Evolutionary conservation across 2,113 vertebrate genomes (phyloP).

Genomic region (Saguinus imperator): DNA sequence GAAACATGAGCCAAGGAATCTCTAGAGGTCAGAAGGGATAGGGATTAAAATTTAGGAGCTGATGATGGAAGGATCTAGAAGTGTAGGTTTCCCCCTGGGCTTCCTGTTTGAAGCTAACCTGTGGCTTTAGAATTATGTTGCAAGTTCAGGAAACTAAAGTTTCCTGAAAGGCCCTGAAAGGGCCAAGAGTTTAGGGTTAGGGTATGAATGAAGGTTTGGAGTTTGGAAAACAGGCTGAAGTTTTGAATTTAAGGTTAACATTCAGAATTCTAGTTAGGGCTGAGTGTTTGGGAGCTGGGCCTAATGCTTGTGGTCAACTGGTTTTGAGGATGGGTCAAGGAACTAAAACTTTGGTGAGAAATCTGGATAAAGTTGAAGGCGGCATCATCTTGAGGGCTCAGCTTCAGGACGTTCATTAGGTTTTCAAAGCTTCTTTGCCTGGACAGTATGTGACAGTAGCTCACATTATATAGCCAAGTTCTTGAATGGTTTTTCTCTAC

Average conservation of each 20-base stretch:
- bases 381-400: background rate
- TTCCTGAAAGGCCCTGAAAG: background rate
- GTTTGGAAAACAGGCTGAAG: background rate
- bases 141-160: background rate
- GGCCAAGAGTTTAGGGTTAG: background rate
- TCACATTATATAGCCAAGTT: background rate
- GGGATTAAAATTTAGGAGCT: background rate
- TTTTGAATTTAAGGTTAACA: background rate
- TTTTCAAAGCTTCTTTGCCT: background rate
- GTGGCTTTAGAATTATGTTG: background rate
- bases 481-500: background rate
- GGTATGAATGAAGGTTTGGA: background rate
- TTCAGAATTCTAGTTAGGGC: background rate
- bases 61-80: background rate
- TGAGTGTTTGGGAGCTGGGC: background rate
- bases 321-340: background rate
- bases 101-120: background rate
- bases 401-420: background rate
- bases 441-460: background rate
- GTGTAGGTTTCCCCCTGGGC: background rate
- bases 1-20: background rate
- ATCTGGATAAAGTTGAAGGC: background rate
- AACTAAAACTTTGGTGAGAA: background rate
- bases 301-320: too few relatives aligned
- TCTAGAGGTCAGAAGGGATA: background rate